phyloP scores from a whole-genome alignment of 2,113 vertebrate species.

The Nycticryphes semicollaris region DNA sequence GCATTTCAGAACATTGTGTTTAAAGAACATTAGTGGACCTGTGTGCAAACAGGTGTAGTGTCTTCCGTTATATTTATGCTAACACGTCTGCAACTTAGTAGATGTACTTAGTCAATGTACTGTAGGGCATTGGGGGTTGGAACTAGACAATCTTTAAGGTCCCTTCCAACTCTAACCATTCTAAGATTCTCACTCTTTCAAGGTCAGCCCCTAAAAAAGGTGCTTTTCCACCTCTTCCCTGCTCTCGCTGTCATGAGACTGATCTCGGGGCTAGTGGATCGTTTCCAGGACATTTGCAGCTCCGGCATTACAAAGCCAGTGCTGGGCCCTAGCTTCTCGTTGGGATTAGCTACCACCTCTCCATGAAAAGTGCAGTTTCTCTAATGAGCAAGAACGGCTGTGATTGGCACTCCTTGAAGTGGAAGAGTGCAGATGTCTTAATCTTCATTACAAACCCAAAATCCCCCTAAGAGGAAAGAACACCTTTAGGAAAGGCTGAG shows the following conservation, averaged over 20 bases:
- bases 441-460: not conserved
- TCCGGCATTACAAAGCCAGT: not conserved
- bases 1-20: not conserved
- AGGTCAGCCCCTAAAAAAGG: not conserved
- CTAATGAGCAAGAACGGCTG: not conserved
- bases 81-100: not conserved
- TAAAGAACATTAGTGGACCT: not conserved
- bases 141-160: not conserved
- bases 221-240: not conserved
- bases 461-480: not conserved
- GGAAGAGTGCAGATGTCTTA: not conserved
- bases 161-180: not conserved
- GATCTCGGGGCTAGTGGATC: not conserved
- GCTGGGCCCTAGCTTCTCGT: not conserved
- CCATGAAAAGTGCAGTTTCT: not conserved
- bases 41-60: not conserved
- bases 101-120: too few species aligned
- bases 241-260: fast-evolving
- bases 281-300: not conserved
- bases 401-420: not conserved
- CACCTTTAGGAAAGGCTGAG: not conserved
- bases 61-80: not conserved
- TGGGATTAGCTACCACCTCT: not conserved
- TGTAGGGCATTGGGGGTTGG: not conserved
- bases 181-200: not conserved